phyloP scores from a whole-genome alignment of 2,888 invertebrate genomes.

The Aphidoletes aphidimyza region DNA sequence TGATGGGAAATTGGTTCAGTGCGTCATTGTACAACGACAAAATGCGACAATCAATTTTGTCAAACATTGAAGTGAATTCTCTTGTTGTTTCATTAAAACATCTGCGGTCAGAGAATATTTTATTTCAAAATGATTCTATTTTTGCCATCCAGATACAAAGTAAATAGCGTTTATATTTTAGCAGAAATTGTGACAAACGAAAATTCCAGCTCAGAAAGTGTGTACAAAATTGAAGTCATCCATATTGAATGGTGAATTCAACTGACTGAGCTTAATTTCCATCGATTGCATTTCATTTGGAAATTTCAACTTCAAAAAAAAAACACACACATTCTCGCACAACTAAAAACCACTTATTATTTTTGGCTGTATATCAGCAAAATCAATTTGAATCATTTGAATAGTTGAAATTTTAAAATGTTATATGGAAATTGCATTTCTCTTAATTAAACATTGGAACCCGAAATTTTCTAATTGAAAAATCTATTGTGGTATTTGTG shows the following conservation, averaged over 20 bases:
- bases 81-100: neutral
- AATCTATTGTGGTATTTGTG: neutral
- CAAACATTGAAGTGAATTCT: neutral
- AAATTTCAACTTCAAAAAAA: neutral
- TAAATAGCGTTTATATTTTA: too few relatives aligned
- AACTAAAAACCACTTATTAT: neutral
- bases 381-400: neutral
- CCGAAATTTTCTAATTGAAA: neutral
- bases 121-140: too few relatives aligned
- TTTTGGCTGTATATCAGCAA: neutral
- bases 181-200: neutral
- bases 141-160: neutral
- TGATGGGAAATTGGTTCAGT: neutral
- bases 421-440: neutral
- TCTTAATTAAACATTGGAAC: neutral
- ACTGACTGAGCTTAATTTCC: neutral
- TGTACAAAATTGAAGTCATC: neutral
- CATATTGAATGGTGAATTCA: neutral
- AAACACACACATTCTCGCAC: neutral
- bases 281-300: neutral
- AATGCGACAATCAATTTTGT: neutral
- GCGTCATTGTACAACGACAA: neutral
- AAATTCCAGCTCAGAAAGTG: neutral
- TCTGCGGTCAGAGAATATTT: slow-evolving; percentile 30
- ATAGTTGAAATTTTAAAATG: too few relatives aligned